Conservation (phyloP, 2,797 vertebrate species). For the Sternotherus odoratus region DNA sequence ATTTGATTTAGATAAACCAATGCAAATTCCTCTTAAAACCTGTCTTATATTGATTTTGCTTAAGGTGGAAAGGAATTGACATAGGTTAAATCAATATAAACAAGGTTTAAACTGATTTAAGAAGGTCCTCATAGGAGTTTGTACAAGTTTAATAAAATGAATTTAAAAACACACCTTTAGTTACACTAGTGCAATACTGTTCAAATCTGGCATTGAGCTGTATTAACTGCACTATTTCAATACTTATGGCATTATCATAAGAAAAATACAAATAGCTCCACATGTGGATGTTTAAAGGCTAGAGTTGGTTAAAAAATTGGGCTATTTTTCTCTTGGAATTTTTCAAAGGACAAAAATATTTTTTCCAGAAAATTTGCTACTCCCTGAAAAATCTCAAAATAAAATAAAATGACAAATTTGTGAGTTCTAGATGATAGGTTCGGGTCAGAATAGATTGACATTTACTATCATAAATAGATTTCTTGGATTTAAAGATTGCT, state of each 20-base stretch:
- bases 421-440: not conserved
- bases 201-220: not conserved
- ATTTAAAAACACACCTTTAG: slow-evolving; percentile 10
- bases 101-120: slow-evolving; percentile 49
- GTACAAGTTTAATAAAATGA: slow-evolving; percentile 21
- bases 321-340: not conserved
- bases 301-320: not conserved
- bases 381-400: not conserved
- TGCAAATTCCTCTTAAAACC: slow-evolving; percentile 7
- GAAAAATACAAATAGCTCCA: not conserved
- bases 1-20: slow-evolving; percentile 34
- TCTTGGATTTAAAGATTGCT: not conserved
- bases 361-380: not conserved
- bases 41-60: slow-evolving; percentile 33
- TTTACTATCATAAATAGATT: not conserved
- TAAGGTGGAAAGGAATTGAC: slow-evolving; percentile 13
- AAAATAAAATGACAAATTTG: not conserved
- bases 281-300: not conserved
- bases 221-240: not conserved
- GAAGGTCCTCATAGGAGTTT: slow-evolving; percentile 30
- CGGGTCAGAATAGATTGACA: not conserved
- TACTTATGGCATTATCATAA: not conserved
- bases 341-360: not conserved
- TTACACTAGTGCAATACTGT: not conserved
- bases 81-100: slow-evolving; percentile 39